phyloP scores from a whole-genome alignment of 2,113 vertebrate species.

The Peucedramus taeniatus region DNA sequence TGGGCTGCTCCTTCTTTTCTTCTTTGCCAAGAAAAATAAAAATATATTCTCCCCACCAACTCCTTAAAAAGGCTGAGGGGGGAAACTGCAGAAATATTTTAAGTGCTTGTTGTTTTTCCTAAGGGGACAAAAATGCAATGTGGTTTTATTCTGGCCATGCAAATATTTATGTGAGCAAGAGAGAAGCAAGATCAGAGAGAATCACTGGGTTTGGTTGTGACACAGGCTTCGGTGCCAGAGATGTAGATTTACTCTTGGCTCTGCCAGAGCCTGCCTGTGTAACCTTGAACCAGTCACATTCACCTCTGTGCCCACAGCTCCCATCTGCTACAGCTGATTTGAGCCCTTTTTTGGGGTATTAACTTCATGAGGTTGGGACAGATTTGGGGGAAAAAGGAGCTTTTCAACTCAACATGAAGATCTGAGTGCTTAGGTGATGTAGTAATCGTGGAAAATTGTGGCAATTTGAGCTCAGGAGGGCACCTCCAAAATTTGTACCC shows the following conservation, averaged over 20 bases:
- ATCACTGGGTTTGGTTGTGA: conserved; percentile 2
- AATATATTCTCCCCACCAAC: not conserved
- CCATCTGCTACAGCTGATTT: not conserved
- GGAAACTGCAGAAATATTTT: conserved; percentile 2
- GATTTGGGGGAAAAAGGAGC: not conserved
- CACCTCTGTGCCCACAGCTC: not conserved
- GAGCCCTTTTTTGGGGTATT: not conserved
- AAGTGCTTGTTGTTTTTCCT: conserved; percentile 49
- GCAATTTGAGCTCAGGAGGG: not conserved
- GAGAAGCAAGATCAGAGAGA: conserved; percentile 42
- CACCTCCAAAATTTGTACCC: not conserved
- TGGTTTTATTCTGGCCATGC: conserved; percentile 42
- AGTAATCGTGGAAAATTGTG: conserved; percentile 9
- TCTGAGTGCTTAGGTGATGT: not conserved
- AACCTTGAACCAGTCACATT: not conserved
- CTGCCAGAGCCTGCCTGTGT: not conserved
- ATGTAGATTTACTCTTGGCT: not conserved
- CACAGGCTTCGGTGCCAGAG: not conserved
- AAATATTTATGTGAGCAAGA: conserved; percentile 39
- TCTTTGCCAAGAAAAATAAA: conserved; percentile 42
- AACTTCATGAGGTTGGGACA: not conserved
- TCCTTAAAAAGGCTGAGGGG: not conserved
- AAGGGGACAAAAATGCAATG: not conserved
- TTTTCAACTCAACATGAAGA: conserved; percentile 18
- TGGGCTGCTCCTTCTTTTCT: conserved; percentile 6